Evolutionary conservation across 2,888 invertebrate species (phyloP).

Genomic region (Blastobasis adustella): DNA sequence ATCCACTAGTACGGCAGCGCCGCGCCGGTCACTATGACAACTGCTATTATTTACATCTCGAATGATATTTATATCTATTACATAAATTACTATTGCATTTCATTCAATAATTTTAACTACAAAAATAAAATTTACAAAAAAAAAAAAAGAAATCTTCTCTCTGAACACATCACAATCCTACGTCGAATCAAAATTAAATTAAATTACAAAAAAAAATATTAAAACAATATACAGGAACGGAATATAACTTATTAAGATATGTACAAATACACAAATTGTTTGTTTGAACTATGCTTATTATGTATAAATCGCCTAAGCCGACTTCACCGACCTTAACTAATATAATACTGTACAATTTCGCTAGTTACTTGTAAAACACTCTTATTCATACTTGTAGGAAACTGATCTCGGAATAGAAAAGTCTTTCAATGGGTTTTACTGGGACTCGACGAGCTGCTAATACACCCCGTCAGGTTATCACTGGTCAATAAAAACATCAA

Average conservation of each 20-base stretch:
- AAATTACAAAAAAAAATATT: conserved; percentile 26
- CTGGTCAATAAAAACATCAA: conserved; percentile 52
- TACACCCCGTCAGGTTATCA: too few species aligned
- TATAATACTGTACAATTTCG: conserved; percentile 75
- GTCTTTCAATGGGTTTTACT: conserved; percentile 44
- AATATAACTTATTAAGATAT: conserved; percentile 66
- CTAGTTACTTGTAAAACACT: conserved; percentile 67
- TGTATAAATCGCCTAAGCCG: conserved; percentile 53
- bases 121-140: conserved; percentile 65
- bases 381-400: conserved; percentile 63
- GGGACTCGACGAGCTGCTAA: conserved; percentile 24
- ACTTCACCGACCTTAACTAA: conserved; percentile 54
- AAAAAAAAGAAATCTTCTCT: conserved; percentile 42
- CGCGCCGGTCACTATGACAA: conserved; percentile 31
- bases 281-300: conserved; percentile 58
- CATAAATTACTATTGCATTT: conserved; percentile 75
- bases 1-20: conserved; percentile 2
- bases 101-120: conserved; percentile 61
- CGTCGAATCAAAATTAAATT: conserved; percentile 44
- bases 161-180: conserved; percentile 71
- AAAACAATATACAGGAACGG: conserved; percentile 67
- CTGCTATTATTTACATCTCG: conserved; percentile 64
- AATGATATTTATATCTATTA: conserved; percentile 55
- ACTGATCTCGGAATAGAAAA: conserved; percentile 59
- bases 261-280: conserved; percentile 68